A percentile compares a stretch with the other conserved stretches of the same genome.
These are phyloP conservation scores for Caenorhabditis imperialis DNA, from an alignment of 2,888 invertebrate species.

Conservation along the genomic window DNA sequence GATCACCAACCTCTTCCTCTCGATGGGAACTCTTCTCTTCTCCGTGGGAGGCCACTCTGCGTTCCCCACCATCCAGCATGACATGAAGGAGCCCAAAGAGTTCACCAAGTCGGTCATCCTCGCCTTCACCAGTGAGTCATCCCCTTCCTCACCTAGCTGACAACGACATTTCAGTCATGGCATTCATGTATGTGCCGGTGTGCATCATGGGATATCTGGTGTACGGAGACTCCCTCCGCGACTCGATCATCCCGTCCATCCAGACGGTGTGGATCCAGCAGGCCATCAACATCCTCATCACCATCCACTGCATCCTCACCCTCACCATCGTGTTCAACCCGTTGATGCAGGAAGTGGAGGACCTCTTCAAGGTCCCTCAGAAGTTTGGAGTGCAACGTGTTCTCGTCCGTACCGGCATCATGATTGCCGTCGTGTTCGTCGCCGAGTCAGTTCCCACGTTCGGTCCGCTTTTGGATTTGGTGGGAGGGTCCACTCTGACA, in stretches of 20 bases:
- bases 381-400: conserved; percentile 67
- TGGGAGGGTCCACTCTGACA: conserved; percentile 70
- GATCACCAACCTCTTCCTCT: conserved; percentile 72
- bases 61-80: conserved; percentile 76
- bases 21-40: conserved; percentile 76
- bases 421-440: conserved; percentile 71
- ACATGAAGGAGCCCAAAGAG: conserved; percentile 74
- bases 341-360: conserved; percentile 75
- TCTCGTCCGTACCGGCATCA: conserved; percentile 66
- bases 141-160: no score
- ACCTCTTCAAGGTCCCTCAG: conserved; percentile 72
- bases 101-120: conserved; percentile 71
- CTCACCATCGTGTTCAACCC: conserved; percentile 76
- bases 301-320: conserved; percentile 75
- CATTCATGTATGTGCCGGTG: conserved; percentile 72
- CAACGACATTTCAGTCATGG: conserved; percentile 74
- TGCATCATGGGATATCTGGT: conserved; percentile 70
- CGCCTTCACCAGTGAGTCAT: conserved; percentile 71
- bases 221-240: conserved; percentile 70
- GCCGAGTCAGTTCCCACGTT: conserved; percentile 76
- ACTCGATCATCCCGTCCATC: conserved; percentile 72
- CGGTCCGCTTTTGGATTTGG: conserved; percentile 74
- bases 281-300: conserved; percentile 75
- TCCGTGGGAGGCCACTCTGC: conserved; percentile 74
- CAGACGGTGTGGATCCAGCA: conserved; percentile 68